phyloP scores from a whole-genome alignment of 2,113 vertebrate species.

The Acrocephalus kingi region DNA sequence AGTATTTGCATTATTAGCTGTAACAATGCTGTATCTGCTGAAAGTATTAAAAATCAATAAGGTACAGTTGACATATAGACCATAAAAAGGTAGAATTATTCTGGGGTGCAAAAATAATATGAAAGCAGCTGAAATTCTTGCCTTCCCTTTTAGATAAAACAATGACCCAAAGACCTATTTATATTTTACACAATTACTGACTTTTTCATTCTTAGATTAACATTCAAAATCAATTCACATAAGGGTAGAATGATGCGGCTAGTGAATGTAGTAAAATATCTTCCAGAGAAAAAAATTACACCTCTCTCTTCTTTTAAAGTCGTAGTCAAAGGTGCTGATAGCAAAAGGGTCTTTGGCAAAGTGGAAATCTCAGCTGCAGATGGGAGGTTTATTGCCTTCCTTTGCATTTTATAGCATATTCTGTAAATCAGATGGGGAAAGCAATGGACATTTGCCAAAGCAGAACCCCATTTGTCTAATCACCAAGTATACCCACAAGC shows the following conservation, averaged over 20 bases:
- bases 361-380: slow-evolving; percentile 59
- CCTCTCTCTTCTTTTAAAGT: slow-evolving; percentile 37
- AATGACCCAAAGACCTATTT: neutral
- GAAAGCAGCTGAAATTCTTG: slow-evolving; percentile 16
- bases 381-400: slow-evolving; percentile 60
- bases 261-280: slow-evolving; percentile 4
- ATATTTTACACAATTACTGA: slow-evolving; percentile 22
- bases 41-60: slow-evolving; percentile 67
- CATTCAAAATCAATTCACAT: slow-evolving; percentile 15
- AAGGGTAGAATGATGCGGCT: neutral
- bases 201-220: slow-evolving; percentile 24
- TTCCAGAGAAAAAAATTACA: neutral
- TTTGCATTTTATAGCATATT: slow-evolving; percentile 65
- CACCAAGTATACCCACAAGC: slow-evolving; percentile 65
- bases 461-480: slow-evolving; percentile 66
- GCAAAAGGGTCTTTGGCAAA: slow-evolving; percentile 61
- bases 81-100: neutral
- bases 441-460: slow-evolving; percentile 63
- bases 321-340: slow-evolving; percentile 51
- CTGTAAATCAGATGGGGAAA: slow-evolving; percentile 65
- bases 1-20: slow-evolving; percentile 51
- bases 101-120: neutral
- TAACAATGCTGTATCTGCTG: slow-evolving; percentile 50
- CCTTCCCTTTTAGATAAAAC: neutral
- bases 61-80: neutral